Evolutionary conservation across 2,888 invertebrate genomes (phyloP), one percentile per base, ranked within the genome.

Genomic region (Ophonus ardosiacus): DNA sequence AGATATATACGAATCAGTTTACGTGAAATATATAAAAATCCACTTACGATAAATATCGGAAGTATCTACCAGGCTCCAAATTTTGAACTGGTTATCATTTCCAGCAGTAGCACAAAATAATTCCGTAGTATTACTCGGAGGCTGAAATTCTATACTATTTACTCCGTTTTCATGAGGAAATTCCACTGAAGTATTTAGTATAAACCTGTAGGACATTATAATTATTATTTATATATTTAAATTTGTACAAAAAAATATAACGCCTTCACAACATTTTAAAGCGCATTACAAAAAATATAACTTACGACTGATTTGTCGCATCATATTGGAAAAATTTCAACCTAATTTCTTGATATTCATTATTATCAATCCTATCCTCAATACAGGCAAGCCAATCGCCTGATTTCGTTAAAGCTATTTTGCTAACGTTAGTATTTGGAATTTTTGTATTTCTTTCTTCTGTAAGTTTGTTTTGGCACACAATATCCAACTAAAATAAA

Each of bases 311-410:
- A 78, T 92, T 91, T 59, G 92, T 90, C 0, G 90, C 89, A 87
- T 94, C 90, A 88, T 93, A 96, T 84, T 91, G 88, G 96, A 97
- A 97, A 90, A 97, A 97, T 89, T 97, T 97, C 0, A 97, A 91
- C 82, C 94, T 92, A 4, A 94, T 91, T 90, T 96, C 96, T 5
- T 93, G 92, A 76, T 92, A 90, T 85, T 93, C 93, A 63, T 93
- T 90, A 31, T 92, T 90, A 90, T 95, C 95, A 88, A 94, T 92
- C 85, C 94, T 92, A 85, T 93, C 92, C 89, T 95, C 95, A 5
- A 94, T 92, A 0, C 96, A 96, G 7, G 94, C 96, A 92, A 97
- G 92, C 97, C 97, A 97, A 21, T 80, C 80, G 0, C 95, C 95
- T 89, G 93, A 92, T 80, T 92, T 91, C 89, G 94, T 94, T 84